Conservation (phyloP, 2,888 invertebrate genomes). For the Cheilosia vulpina region DNA sequence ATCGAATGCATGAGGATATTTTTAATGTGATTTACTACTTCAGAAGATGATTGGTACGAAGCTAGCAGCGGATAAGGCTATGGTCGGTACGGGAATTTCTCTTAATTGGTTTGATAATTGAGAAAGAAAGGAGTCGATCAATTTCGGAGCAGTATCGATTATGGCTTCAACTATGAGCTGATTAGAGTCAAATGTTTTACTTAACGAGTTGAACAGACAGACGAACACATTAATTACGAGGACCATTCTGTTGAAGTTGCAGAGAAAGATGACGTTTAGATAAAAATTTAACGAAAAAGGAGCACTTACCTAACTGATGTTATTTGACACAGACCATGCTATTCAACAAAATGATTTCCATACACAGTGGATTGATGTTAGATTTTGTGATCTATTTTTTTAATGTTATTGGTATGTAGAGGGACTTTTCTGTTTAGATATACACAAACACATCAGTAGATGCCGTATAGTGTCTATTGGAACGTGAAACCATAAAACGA, state of each 20-base stretch:
- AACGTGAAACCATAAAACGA: too few relatives aligned
- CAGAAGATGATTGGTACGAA: slow-evolving; percentile 62
- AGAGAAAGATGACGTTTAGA: background rate
- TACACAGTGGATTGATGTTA: background rate
- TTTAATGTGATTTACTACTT: slow-evolving; percentile 70
- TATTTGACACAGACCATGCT: background rate
- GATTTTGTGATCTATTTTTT: too few relatives aligned
- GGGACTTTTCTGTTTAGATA: too few relatives aligned
- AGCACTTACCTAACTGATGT: background rate
- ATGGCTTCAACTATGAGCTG: slow-evolving; percentile 24
- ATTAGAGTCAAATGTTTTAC: slow-evolving; percentile 28
- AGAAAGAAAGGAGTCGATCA: slow-evolving; percentile 30
- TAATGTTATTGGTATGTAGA: too few relatives aligned
- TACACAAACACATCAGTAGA: too few relatives aligned
- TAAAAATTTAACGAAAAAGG: background rate
- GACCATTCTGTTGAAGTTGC: background rate
- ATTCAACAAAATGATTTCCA: background rate
- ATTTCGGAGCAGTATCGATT: slow-evolving; percentile 41
- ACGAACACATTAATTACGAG: slow-evolving; percentile 35
- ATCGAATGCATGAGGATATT: slow-evolving; percentile 71
- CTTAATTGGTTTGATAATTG: slow-evolving; percentile 53
- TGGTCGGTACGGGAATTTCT: slow-evolving; percentile 31
- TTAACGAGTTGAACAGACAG: slow-evolving; percentile 19
- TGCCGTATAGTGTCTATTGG: too few relatives aligned
- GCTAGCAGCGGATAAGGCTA: slow-evolving; percentile 37